Conservation (phyloP, 2,888 invertebrate genomes). For the Tricholauxania praeusta region DNA sequence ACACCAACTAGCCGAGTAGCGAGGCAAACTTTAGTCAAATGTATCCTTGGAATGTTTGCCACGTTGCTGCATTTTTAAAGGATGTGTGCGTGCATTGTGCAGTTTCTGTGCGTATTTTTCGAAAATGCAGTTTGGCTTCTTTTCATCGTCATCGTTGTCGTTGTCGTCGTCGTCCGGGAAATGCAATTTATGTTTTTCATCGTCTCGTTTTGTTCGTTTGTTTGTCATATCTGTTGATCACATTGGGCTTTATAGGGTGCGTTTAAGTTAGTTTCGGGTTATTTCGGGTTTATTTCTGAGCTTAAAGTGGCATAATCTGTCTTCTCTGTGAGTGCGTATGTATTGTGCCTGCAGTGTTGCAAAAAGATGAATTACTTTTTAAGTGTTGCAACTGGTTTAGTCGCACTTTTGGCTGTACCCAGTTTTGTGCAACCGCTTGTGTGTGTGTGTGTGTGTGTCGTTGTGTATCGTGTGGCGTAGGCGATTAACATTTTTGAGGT, state of each 20-base stretch:
- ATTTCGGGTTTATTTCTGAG: conserved; percentile 36
- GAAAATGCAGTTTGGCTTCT: conserved; percentile 28
- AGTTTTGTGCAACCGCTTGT: not conserved
- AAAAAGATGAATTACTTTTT: conserved; percentile 35
- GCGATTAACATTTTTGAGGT: conserved; percentile 41
- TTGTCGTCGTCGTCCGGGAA: conserved; percentile 29
- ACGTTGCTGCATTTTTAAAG: conserved; percentile 23
- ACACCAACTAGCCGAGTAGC: not conserved
- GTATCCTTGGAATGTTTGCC: conserved; percentile 34
- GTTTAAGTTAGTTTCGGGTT: conserved; percentile 27
- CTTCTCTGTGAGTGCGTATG: conserved; percentile 25
- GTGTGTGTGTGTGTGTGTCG: not conserved
- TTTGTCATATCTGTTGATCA: conserved; percentile 3
- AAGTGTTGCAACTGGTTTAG: conserved; percentile 30
- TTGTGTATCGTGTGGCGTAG: conserved; percentile 34
- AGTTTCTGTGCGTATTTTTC: conserved; percentile 6
- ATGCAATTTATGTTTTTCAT: conserved; percentile 42
- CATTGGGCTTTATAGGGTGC: not conserved
- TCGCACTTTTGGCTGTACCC: not conserved
- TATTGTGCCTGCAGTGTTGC: conserved; percentile 11
- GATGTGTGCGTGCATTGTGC: not conserved
- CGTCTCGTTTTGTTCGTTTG: not conserved
- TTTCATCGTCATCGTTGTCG: too few species aligned
- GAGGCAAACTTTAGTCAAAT: conserved; percentile 16
- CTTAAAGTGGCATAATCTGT: conserved; percentile 47